These are phyloP conservation scores for Intellagama lesueurii DNA, from an alignment of 2,797 vertebrate species.

Conservation along the genomic window DNA sequence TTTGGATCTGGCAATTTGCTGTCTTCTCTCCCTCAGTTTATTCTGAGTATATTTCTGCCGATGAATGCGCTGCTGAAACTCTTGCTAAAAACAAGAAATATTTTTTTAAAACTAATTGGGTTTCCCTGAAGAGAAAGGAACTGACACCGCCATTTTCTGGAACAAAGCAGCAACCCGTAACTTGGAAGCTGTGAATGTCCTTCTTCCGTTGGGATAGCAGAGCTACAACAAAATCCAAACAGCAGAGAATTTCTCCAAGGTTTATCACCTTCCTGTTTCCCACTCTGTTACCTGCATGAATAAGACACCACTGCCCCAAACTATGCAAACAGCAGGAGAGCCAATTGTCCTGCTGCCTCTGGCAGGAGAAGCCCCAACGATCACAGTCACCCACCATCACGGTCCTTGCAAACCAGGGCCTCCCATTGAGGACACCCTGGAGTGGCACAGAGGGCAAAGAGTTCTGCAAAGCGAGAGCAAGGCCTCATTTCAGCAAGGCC, in stretches of 20 bases:
- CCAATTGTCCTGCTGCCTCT: neutral
- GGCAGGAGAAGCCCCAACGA: neutral
- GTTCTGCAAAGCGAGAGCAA: too few relatives aligned
- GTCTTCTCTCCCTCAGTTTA: constrained; percentile 86
- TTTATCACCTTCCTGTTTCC: neutral
- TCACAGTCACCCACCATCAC: neutral
- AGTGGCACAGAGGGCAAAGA: neutral
- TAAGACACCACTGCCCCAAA: neutral
- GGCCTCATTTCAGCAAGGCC: neutral
- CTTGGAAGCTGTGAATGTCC: too few relatives aligned
- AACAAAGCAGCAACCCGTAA: neutral
- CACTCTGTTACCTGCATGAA: neutral
- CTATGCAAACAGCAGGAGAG: neutral
- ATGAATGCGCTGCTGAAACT: constrained; percentile 86
- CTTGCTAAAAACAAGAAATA: constrained; percentile 73
- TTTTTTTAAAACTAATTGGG: neutral
- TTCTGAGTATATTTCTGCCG: constrained; percentile 87
- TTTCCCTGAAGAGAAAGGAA: neutral
- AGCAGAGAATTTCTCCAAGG: neutral
- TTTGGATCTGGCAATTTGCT: constrained; percentile 87
- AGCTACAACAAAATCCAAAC: neutral
- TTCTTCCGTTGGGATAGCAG: neutral
- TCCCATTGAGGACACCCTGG: neutral
- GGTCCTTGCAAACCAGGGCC: neutral
- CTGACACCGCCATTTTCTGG: neutral